Evolutionary conservation across 1,140 invertebrate species (phyloP).

Genomic region (Aphelinus atriplicis): DNA sequence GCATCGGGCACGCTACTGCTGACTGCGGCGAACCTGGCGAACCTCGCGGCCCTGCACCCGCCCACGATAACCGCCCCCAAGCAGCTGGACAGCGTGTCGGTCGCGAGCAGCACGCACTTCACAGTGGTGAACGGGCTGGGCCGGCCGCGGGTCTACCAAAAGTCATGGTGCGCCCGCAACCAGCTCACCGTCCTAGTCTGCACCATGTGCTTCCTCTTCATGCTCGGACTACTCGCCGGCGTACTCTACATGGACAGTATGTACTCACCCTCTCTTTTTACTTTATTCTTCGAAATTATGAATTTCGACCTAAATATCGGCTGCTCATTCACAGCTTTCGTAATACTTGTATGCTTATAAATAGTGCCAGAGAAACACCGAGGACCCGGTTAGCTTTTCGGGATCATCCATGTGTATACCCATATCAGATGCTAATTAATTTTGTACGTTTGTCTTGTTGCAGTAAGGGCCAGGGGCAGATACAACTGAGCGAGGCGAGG

Average conservation of each 20-base stretch:
- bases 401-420: too few species aligned
- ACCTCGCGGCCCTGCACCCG: slow-evolving; percentile 73
- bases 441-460: slow-evolving; percentile 53
- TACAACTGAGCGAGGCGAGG: slow-evolving; percentile 49
- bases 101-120: slow-evolving; percentile 86
- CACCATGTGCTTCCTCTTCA: slow-evolving; percentile 81
- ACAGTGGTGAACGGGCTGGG: slow-evolving; percentile 83
- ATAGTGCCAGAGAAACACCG: too few species aligned
- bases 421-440: too few species aligned
- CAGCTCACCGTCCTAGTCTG: slow-evolving; percentile 82
- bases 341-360: too few species aligned
- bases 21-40: slow-evolving; percentile 79
- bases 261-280: slow-evolving; percentile 41
- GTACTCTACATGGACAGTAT: slow-evolving; percentile 71
- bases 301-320: slow-evolving; percentile 11
- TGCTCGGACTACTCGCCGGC: slow-evolving; percentile 78
- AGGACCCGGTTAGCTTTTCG: too few species aligned
- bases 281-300: not conserved
- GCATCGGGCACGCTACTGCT: slow-evolving; percentile 80
- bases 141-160: slow-evolving; percentile 68
- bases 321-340: slow-evolving; percentile 38
- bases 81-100: slow-evolving; percentile 73
- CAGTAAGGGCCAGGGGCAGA: slow-evolving; percentile 71
- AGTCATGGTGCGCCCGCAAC: slow-evolving; percentile 79
- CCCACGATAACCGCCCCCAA: slow-evolving; percentile 61